phyloP scores from a whole-genome alignment of 2,113 vertebrate genomes.

The Chaetorhynchus papuensis region DNA sequence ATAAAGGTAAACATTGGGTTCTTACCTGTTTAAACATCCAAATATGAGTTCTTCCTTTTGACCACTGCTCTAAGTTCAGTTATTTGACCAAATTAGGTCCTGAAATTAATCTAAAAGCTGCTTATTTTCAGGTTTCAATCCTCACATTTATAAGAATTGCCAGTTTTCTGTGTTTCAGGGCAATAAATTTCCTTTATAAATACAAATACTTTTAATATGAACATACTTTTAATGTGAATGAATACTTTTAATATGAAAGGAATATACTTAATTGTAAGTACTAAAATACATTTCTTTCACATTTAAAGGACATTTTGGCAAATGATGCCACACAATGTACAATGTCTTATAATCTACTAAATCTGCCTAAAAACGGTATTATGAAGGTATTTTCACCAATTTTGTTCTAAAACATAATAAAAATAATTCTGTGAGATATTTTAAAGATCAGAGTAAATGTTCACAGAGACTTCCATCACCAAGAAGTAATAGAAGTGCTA shows the following conservation, averaged over 20 bases:
- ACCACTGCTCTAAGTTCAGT: neutral
- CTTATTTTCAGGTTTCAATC: neutral
- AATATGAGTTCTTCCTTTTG: neutral
- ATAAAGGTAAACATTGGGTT: neutral
- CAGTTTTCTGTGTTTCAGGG: neutral
- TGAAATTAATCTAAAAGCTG: neutral
- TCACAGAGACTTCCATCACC: neutral
- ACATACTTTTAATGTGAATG: neutral
- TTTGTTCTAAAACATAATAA: neutral
- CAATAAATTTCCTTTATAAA: neutral
- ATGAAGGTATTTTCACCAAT: neutral
- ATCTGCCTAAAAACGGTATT: neutral
- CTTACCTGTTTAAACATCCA: neutral
- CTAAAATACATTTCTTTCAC: neutral
- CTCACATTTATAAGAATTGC: neutral
- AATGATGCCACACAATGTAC: neutral
- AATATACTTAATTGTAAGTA: neutral
- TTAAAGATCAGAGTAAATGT: neutral
- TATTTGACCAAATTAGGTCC: neutral
- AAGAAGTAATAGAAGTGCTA: neutral
- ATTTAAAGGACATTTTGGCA: neutral
- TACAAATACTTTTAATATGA: neutral
- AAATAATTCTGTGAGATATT: neutral
- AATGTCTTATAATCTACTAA: neutral
- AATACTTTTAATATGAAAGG: neutral